Base-by-base conservation (phyloP, 2,797 vertebrate genomes). In the Poliocrania exsul region DNA sequence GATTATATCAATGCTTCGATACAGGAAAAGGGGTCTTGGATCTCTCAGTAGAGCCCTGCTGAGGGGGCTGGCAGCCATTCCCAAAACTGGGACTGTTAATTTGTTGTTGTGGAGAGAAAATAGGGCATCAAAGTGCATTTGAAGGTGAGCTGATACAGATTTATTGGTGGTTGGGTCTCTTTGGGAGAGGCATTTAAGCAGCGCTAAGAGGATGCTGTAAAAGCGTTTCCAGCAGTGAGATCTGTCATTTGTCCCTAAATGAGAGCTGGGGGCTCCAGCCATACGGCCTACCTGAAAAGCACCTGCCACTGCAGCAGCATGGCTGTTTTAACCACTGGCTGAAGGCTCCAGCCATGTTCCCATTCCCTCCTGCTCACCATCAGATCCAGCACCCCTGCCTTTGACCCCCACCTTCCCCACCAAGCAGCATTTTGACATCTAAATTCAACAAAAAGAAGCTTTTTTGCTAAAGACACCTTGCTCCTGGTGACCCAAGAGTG, bases 131-230 rank as follows among this genome's bases (percentile, higher is more conserved):
- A 86, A 67, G 69, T 61, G 79, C 3, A 0, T 90, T 81, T 92
- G 89, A 77, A 90, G 65, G 85, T 90, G 93, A 95, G 75, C 64
- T 62, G 85, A 28, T 88, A 44, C 9, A 64, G 92, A 92, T 88
- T 90, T 92, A 90, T 79, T 53, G 81, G 86, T 91, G 54, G 37
- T 11, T 16, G 6, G 53, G 70, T 87, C 86, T 84, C 70, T 81
- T 38, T 92, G 91, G 66, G 86, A 79, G 73, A 82, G 13, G 37
- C 29, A 26, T 88, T 86, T 69, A 67, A 84, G 70, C 5, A 38
- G 54, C 0, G 0, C 42, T 84, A 11, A 67, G 89, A 81, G 70
- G 81, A 90, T 83, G 81, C 72, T 74, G 58, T 74, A 61, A 88
- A 65, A 67, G 57, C 1, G 0, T 79, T 92, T 86, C 80, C 57